Evolutionary conservation across 2,888 invertebrate genomes (phyloP).

Genomic region (Malthinus seriepunctatus): DNA sequence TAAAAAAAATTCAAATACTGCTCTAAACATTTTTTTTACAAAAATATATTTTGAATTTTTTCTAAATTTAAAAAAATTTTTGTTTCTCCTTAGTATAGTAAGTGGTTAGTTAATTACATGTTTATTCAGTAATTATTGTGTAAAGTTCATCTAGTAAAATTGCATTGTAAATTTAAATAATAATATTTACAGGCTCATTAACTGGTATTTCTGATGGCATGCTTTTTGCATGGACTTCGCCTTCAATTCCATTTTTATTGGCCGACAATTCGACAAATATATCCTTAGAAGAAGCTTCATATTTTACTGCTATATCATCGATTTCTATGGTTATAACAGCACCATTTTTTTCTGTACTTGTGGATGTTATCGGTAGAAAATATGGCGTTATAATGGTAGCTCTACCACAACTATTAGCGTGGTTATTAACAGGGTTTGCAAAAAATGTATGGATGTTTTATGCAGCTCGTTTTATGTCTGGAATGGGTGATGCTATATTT

Average conservation of each 20-base stretch:
- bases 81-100: too few species aligned
- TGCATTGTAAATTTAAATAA: not conserved
- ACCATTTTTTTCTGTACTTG: conserved; percentile 26
- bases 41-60: too few species aligned
- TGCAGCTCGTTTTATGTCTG: not conserved
- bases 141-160: too few species aligned
- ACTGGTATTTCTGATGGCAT: conserved; percentile 5
- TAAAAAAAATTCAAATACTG: too few species aligned
- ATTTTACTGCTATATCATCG: conserved; percentile 34
- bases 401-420: conserved; percentile 40
- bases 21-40: too few species aligned
- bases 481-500: not conserved
- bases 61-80: too few species aligned
- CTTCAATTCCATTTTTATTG: conserved; percentile 13
- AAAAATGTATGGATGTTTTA: conserved; percentile 22
- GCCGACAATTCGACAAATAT: conserved; percentile 19
- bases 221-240: conserved; percentile 19
- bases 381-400: conserved; percentile 35
- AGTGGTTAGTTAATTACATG: too few species aligned
- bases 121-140: too few species aligned
- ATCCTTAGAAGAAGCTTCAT: conserved; percentile 32
- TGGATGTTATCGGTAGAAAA: conserved; percentile 37
- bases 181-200: conserved; percentile 4
- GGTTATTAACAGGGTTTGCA: conserved; percentile 38
- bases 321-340: conserved; percentile 27